Base-by-base conservation (phyloP, 2,113 vertebrate species). In the Acrocephalus arundinaceus region DNA sequence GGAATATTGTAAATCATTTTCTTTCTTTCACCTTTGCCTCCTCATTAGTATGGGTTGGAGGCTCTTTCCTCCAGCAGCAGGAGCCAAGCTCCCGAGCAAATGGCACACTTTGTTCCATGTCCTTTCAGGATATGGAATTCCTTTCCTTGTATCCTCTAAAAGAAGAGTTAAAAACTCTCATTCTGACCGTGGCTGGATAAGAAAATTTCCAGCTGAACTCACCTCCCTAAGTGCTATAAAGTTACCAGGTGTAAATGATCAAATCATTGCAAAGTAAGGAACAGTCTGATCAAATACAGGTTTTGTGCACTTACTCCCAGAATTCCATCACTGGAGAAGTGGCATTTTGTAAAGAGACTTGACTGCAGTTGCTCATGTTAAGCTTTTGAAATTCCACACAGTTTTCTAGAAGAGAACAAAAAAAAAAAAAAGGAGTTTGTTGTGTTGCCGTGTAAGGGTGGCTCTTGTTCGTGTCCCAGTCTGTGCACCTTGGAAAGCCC, bases 291-390 rank as follows among this genome's bases (percentile, higher is more conserved):
- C 57, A 92, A 89, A 95, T 3, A 7, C 13, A 73, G 28, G 39
- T 87, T 73, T 62, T 28, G 31, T 83, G 92, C 97, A 99, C 99
- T 99, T 98, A 99, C 99, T 99, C 99, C 99, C 99, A 99, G 95
- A 99, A 99, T 96, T 99, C 99, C 96, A 99, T 99, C 94, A 99
- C 99, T 21, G 99, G 99, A 91, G 99, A 99, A 49, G 99, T 99
- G 82, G 98, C 98, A 24, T 99, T 99, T 89, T 98, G 98, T 92
- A 98, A 98, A 49, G 97, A 97, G 31, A 98, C 81, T 39, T 98
- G 98, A 87, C 98, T 99, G 97, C 98, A 98, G 98, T 99, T 99
- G 97, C 98, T 99, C 87, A 98, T 89, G 35, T 99, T 99, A 95
- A 98, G 98, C 94, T 99, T 99, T 94, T 99, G 98, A 97, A 98